Base-by-base conservation (phyloP, 2,888 invertebrate genomes). In the Petrolisthes manimaculis region DNA sequence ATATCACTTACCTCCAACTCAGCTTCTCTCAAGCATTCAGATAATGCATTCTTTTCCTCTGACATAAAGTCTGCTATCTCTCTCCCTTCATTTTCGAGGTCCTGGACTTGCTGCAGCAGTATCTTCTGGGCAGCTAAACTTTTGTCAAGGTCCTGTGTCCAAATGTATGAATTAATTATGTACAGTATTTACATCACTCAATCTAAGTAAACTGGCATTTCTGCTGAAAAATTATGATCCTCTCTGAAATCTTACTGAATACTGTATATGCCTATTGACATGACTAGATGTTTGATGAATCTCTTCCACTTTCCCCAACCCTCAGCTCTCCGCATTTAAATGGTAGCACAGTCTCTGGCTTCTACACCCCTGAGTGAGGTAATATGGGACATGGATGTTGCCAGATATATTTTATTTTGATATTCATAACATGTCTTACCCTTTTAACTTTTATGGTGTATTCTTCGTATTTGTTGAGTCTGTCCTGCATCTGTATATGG, bases 41-140 rank as follows among this genome's bases (percentile, higher is more conserved):
- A 95, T 91, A 97, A 94, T 9, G 96, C 95, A 5, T 95, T 95
- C 92, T 97, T 97, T 93, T 97, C 97, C 12, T 96, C 96, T 92
- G 97, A 96, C 91, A 97, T 94, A 93, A 97, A 97, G 92, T 97
- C 97, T 92, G 97, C 96, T 93, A 97, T 94, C 93, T 97, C 97
- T 3, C 94, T 94, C 55, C 96, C 95, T 93, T 97, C 97, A 37
- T 95, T 95, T 93, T 97, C 97, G 53, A 96, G 94, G 92, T 96
- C 96, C 89, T 95, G 95, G 91, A 97, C 95, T 91, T 97, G 96
- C 91, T 96, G 95, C 86, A 96, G 93, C 79, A 97, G 93, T 18
- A 94, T 93, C 86, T 95, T 95, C 91, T 96, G 96, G 0, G 95
- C 94, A 86, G 95, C 95, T 84, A 96, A 93, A 88, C 95, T 95